Conservation (phyloP, 2,888 invertebrate species). For the Drosophila mettleri region DNA sequence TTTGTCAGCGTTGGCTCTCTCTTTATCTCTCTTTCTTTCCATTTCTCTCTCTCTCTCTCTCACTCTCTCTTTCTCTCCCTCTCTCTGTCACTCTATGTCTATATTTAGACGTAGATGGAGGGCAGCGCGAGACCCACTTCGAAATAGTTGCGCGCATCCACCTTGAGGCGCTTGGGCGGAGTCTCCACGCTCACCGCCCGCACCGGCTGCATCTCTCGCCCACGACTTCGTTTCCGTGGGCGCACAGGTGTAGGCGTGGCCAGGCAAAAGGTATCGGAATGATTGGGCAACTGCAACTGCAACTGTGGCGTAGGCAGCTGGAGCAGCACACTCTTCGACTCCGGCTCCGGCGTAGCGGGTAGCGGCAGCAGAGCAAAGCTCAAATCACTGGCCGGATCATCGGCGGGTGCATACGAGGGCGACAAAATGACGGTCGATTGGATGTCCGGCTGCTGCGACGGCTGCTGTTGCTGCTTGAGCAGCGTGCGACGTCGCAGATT, state of each 20-base stretch:
- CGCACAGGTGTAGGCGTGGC: constrained; percentile 79
- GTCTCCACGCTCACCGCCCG: constrained; percentile 43
- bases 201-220: constrained; percentile 9
- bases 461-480: constrained; percentile 72
- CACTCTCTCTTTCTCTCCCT: background rate
- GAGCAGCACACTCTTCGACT: constrained; percentile 48
- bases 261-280: constrained; percentile 71
- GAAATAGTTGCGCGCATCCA: constrained; percentile 80
- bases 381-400: constrained; percentile 84
- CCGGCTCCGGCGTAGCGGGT: constrained; percentile 61
- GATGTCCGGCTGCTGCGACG: constrained; percentile 72
- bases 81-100: background rate
- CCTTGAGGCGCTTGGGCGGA: constrained; percentile 75
- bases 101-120: constrained; percentile 80
- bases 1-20: constrained; percentile 77
- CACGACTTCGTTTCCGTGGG: constrained; percentile 55
- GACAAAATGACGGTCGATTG: constrained; percentile 67
- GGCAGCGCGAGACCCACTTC: constrained; percentile 84
- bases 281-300: constrained; percentile 36
- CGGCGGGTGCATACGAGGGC: constrained; percentile 83
- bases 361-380: constrained; percentile 72
- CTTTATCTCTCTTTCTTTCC: background rate
- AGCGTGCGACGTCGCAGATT: constrained; percentile 81
- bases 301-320: constrained; percentile 66
- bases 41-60: background rate